phyloP scores from a whole-genome alignment of 2,888 invertebrate genomes.

The Plebejus melissa region DNA sequence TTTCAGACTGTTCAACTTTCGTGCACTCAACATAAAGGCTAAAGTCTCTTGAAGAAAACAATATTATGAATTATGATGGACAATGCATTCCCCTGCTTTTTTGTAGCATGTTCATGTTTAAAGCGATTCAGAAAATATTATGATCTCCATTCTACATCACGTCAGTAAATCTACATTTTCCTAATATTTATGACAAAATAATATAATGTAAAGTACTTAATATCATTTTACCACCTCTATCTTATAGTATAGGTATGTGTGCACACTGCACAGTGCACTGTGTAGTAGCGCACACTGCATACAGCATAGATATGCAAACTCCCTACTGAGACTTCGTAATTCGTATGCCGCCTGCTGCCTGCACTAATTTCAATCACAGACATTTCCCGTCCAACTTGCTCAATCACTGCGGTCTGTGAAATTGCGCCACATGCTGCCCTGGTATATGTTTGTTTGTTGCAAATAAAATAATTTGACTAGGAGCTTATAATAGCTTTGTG shows the following conservation, averaged over 20 bases:
- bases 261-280: background rate
- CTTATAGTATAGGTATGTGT: background rate
- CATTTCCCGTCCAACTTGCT: background rate
- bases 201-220: background rate
- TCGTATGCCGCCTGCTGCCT: background rate
- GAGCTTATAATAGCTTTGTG: slow-evolving; percentile 24
- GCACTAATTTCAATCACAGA: background rate
- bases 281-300: background rate
- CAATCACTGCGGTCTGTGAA: background rate
- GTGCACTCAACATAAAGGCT: background rate
- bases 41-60: background rate
- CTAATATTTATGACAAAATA: background rate
- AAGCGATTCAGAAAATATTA: background rate
- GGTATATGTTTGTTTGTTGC: slow-evolving; percentile 18
- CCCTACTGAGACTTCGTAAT: too few relatives aligned
- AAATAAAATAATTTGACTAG: slow-evolving; percentile 27
- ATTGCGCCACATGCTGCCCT: slow-evolving; percentile 10
- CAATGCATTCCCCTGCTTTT: background rate
- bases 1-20: background rate
- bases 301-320: too few relatives aligned
- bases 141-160: background rate
- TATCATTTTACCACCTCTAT: too few relatives aligned
- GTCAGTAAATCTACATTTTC: background rate
- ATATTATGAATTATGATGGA: background rate
- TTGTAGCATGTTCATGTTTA: background rate